phyloP scores from a whole-genome alignment of 2,888 invertebrate genomes.

The Limenitis camilla region DNA sequence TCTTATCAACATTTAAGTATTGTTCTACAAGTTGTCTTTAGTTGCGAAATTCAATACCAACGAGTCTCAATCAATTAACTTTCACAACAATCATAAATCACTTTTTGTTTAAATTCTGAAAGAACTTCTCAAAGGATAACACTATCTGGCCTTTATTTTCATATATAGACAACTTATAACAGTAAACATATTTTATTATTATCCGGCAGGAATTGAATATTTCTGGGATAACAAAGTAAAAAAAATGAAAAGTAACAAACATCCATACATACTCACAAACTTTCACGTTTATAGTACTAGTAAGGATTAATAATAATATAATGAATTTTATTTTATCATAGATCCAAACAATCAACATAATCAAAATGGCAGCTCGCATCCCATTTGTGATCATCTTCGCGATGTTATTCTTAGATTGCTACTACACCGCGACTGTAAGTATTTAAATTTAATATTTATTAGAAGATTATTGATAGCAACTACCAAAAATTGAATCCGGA shows the following conservation, averaged over 20 bases:
- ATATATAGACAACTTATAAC: too few species aligned
- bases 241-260: not conserved
- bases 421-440: conserved; percentile 50
- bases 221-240: too few species aligned
- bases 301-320: not conserved
- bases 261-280: too few species aligned
- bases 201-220: too few species aligned
- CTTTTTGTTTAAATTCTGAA: too few species aligned
- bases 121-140: too few species aligned
- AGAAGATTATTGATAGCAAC: not conserved
- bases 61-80: too few species aligned
- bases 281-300: not conserved
- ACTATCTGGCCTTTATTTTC: too few species aligned
- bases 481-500: not conserved
- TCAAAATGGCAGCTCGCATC: conserved; percentile 29
- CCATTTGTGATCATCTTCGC: conserved; percentile 42
- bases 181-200: not conserved
- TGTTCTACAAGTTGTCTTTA: too few species aligned
- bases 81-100: too few species aligned
- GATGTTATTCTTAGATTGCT: conserved; percentile 42
- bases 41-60: too few species aligned
- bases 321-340: not conserved
- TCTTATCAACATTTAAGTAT: too few species aligned
- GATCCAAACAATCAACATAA: not conserved
- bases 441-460: not conserved